phyloP scores from a whole-genome alignment of 2,888 invertebrate genomes.

The Tenthredo notha region DNA sequence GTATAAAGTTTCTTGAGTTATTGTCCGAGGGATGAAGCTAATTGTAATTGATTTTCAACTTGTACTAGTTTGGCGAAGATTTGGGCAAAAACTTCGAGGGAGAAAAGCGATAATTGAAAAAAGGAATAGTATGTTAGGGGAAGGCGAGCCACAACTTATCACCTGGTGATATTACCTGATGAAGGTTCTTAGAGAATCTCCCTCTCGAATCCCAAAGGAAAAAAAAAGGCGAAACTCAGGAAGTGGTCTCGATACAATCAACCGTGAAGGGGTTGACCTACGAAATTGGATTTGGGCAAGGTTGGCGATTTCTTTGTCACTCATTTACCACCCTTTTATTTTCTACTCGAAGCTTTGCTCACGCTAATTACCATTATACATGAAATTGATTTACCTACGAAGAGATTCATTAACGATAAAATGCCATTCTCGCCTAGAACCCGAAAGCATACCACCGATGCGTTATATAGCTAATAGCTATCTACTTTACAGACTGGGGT shows the following conservation, averaged over 20 bases:
- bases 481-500: background rate
- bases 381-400: constrained; percentile 38
- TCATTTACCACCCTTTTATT: constrained; percentile 18
- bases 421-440: constrained; percentile 10
- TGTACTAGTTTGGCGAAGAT: background rate
- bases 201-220: background rate
- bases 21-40: background rate
- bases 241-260: constrained; percentile 44
- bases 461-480: background rate
- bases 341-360: background rate
- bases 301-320: constrained; percentile 38
- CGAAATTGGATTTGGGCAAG: constrained; percentile 26
- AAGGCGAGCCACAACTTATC: background rate
- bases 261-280: constrained; percentile 23
- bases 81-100: background rate
- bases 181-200: background rate
- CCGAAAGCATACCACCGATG: constrained; percentile 4
- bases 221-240: background rate
- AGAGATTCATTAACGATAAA: constrained; percentile 44
- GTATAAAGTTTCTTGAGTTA: background rate
- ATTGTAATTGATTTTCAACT: constrained; percentile 21
- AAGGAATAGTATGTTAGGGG: background rate
- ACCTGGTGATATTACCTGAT: background rate
- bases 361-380: constrained; percentile 42
- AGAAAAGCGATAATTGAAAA: background rate